Base-by-base conservation (phyloP, 2,797 vertebrate genomes). In the Linurgus olivaceus region DNA sequence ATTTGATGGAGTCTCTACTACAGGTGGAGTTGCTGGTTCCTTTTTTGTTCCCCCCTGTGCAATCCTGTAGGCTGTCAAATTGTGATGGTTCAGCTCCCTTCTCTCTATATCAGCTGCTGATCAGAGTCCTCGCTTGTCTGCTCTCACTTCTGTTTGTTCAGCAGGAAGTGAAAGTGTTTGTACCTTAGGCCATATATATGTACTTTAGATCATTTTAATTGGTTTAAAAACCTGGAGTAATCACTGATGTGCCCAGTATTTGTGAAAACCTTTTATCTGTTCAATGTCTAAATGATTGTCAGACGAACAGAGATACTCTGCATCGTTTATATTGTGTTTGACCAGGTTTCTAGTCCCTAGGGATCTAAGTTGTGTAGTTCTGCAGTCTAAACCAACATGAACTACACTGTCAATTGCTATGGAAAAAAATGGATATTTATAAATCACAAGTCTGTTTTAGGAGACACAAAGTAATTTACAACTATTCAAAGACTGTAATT, bases 321-420 rank as follows among this genome's bases (percentile, higher is more conserved):
- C 21, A 24, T 66, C 0, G 0, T 76, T 94, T 51, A 23, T 52
- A 9, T 15, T 33, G 37, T 89, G 23, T 80, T 73, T 81, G 62
- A 33, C 21, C 16, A 63, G 16, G 13, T 71, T 78, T 89, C 31
- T 47, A 38, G 78, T 57, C 20, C 50, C 25, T 63, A 17, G 47
- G 29, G 35, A 7, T 88, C 42, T 47, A 16, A 88, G 57, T 19
- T 75, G 13, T 42, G 3, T 45, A 45, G 25, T 48, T 90, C 42
- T 68, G 48, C 50, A n/a, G 0, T 72, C 47, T 66, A 61, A 85
- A 72, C 2, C 24, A 40, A 1, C 19, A 7, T 48, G 54, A 79
- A 12, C 62, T 81, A 3, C 35, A 25, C 17, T 72, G 42, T 35
- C 5, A 13, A 2, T 75, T 0, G 2, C 25, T 33, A 0, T 75